Conservation (phyloP, 2,888 invertebrate species). For the Leptinotarsa juncta region DNA sequence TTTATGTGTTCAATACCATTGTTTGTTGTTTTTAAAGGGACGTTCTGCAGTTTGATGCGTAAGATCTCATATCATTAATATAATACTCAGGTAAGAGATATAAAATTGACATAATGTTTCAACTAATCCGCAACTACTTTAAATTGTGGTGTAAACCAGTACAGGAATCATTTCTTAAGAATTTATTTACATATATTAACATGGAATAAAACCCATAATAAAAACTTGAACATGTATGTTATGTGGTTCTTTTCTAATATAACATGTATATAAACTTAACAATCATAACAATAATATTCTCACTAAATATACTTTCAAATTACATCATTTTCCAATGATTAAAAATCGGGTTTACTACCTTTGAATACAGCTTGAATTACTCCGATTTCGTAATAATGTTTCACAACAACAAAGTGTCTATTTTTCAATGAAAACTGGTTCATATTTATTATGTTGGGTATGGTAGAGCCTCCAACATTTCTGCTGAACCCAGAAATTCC, state of each 20-base stretch:
- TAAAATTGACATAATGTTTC: background rate
- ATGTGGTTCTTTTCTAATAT: too few species aligned
- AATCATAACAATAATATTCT: slow-evolving; percentile 19
- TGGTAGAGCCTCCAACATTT: slow-evolving; percentile 51
- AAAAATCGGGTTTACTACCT: slow-evolving; percentile 32
- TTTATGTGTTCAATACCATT: too few species aligned
- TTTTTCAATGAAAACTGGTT: slow-evolving; percentile 52
- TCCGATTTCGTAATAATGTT: slow-evolving; percentile 51
- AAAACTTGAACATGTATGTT: background rate
- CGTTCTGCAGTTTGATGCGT: too few species aligned
- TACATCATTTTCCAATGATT: slow-evolving; percentile 37
- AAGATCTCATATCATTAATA: background rate
- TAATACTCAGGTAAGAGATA: background rate
- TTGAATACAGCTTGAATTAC: slow-evolving; percentile 59
- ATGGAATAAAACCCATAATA: background rate
- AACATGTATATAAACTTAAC: background rate
- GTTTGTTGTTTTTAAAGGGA: too few species aligned
- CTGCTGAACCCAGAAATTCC: slow-evolving; percentile 64
- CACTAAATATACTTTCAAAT: slow-evolving; percentile 47
- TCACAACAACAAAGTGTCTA: slow-evolving; percentile 56
- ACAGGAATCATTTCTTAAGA: background rate
- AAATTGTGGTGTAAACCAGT: too few species aligned
- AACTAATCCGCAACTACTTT: background rate
- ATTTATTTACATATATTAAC: slow-evolving; percentile 8
- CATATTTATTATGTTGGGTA: slow-evolving; percentile 46